Conservation (phyloP, 92 coral and sea anemone genomes). For the Montipora capitata region DNA sequence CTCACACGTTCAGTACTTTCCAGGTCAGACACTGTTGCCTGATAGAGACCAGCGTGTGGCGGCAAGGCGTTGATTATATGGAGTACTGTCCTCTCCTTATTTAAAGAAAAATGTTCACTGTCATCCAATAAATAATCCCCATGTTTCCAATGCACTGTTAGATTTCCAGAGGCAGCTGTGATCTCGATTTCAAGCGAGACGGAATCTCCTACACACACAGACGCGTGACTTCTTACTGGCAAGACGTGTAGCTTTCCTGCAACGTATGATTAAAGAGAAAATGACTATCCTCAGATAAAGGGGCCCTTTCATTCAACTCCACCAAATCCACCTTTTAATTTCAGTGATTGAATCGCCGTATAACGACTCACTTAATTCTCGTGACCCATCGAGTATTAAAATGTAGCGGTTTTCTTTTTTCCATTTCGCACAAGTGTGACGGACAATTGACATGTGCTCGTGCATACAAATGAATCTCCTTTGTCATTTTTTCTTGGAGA, state of each 20-base stretch:
- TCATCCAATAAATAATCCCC: constrained; percentile 2
- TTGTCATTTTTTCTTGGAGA: too few species aligned
- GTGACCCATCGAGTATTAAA: too few species aligned
- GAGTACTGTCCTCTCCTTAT: constrained; percentile 20
- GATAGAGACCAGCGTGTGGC: constrained; percentile 48
- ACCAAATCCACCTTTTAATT: too few species aligned
- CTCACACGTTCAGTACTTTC: background rate
- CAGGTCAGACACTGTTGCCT: constrained; percentile 11
- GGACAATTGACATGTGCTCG: too few species aligned
- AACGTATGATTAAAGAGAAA: background rate
- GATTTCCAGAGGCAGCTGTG: background rate
- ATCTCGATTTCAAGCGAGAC: constrained; percentile 26
- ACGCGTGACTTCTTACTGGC: constrained; percentile 17
- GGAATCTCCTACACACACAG: constrained; percentile 52
- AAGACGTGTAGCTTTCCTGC: background rate
- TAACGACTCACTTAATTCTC: too few species aligned
- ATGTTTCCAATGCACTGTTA: constrained; percentile 38
- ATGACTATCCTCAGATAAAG: too few species aligned
- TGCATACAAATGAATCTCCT: too few species aligned
- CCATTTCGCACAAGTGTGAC: too few species aligned
- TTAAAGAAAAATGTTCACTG: constrained; percentile 38
- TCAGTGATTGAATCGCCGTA: too few species aligned
- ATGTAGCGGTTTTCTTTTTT: too few species aligned
- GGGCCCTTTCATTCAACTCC: too few species aligned
- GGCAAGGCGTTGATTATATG: constrained; percentile 33